These are phyloP conservation scores for Phalacrocorax carbo DNA, from an alignment of 2,113 vertebrate species.

Conservation along the genomic window DNA sequence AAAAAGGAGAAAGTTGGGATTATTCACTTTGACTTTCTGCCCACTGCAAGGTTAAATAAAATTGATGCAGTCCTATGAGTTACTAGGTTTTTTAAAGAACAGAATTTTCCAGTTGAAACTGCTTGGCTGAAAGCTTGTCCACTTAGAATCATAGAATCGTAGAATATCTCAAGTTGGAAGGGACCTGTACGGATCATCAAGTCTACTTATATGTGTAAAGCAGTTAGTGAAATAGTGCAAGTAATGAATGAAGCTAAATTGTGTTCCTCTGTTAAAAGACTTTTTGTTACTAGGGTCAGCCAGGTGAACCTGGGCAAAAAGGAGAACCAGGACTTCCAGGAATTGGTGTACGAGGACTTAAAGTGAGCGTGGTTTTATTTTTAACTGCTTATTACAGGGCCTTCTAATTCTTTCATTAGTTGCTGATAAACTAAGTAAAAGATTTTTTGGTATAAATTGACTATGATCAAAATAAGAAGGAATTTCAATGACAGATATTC, in stretches of 20 bases:
- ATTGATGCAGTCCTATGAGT: not conserved
- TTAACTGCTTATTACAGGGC: not conserved
- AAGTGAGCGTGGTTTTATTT: slow-evolving; percentile 69
- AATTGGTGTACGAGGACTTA: slow-evolving; percentile 72
- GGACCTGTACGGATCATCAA: not conserved
- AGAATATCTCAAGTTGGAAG: not conserved
- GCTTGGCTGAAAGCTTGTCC: not conserved
- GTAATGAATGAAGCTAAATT: not conserved
- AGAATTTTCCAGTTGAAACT: not conserved
- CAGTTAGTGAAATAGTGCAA: not conserved
- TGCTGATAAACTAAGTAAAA: not conserved
- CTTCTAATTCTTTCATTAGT: not conserved
- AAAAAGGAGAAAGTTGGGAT: not conserved
- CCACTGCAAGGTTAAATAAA: not conserved
- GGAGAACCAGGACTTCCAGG: slow-evolving; percentile 70
- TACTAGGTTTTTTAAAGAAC: not conserved
- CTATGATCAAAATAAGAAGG: not conserved
- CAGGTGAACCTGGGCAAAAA: slow-evolving; percentile 56
- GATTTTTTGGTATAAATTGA: not conserved
- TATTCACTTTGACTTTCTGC: not conserved
- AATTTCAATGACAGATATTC: not conserved
- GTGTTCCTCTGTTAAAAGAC: not conserved
- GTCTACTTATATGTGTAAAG: not conserved
- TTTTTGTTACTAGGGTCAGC: slow-evolving; percentile 60
- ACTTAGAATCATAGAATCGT: not conserved